phyloP scores from a whole-genome alignment of 2,888 invertebrate genomes.

The Cyaniris semiargus region DNA sequence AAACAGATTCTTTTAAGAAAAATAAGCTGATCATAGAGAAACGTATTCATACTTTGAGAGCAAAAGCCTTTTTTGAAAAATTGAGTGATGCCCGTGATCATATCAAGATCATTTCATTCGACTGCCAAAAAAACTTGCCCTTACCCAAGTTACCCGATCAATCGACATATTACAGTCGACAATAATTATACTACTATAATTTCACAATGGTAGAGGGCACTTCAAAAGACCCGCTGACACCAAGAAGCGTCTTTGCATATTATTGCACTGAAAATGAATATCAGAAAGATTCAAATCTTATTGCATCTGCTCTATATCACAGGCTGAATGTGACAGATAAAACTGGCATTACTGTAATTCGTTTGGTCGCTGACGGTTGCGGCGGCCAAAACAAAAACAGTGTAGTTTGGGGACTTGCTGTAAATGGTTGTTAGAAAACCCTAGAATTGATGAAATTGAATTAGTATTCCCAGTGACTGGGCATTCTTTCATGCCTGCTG shows the following conservation, averaged over 20 bases:
- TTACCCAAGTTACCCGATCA: slow-evolving; percentile 45
- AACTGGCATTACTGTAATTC: slow-evolving; percentile 12
- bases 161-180: slow-evolving; percentile 44
- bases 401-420: slow-evolving; percentile 26
- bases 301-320: slow-evolving; percentile 44
- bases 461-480: slow-evolving; percentile 30
- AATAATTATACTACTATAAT: slow-evolving; percentile 46
- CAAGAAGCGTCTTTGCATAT: slow-evolving; percentile 42
- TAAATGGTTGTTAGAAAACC: slow-evolving; percentile 29
- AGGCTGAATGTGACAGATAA: slow-evolving; percentile 35
- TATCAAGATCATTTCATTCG: slow-evolving; percentile 41
- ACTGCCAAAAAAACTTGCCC: slow-evolving; percentile 44
- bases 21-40: slow-evolving; percentile 37
- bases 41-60: slow-evolving; percentile 37
- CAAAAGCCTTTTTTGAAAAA: slow-evolving; percentile 33
- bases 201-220: slow-evolving; percentile 43
- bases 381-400: slow-evolving; percentile 37
- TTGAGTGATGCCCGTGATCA: slow-evolving; percentile 30
- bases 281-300: slow-evolving; percentile 45
- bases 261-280: slow-evolving; percentile 45
- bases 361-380: slow-evolving; percentile 34
- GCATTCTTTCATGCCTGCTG: slow-evolving; percentile 28
- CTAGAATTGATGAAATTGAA: slow-evolving; percentile 25
- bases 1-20: slow-evolving; percentile 37
- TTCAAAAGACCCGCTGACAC: slow-evolving; percentile 38